phyloP scores from a whole-genome alignment of 1,140 invertebrate species.

The Laupala kohalensis region DNA sequence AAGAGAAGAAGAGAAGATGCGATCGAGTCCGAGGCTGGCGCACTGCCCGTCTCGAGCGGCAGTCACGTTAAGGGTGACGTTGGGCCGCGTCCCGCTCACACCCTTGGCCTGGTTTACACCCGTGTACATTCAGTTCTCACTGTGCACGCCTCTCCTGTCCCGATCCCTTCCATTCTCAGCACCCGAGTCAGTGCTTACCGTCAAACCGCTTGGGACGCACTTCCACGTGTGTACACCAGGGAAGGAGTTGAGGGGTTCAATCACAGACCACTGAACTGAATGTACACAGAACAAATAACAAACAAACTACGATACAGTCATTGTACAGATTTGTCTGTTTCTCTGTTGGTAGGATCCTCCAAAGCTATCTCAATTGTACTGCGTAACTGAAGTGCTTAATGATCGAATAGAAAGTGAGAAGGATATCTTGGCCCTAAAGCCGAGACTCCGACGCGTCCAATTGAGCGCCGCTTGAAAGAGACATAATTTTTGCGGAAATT shows the following conservation, averaged over 20 bases:
- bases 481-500: no score
- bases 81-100: constrained; percentile 3
- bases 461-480: neutral
- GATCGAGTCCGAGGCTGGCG: neutral
- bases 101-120: constrained; percentile 13
- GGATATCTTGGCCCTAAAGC: no score
- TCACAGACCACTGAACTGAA: constrained; percentile 14
- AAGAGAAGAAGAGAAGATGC: neutral
- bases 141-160: neutral
- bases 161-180: neutral
- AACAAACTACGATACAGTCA: constrained; percentile 13
- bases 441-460: no score
- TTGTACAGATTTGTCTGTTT: constrained; percentile 4
- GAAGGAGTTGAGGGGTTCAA: constrained; percentile 12
- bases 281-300: constrained; percentile 16
- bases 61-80: neutral
- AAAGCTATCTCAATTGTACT: neutral
- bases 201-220: neutral
- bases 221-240: constrained; percentile 15
- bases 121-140: constrained; percentile 14
- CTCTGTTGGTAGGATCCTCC: constrained; percentile 1
- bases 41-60: neutral
- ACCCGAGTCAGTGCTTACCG: no score
- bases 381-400: neutral
- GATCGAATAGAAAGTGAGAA: neutral